A percentile compares a stretch with the other conserved stretches of the same genome.
Evolutionary conservation across 2,113 vertebrate species (phyloP).

Genomic region (Amphiprion ocellaris): DNA sequence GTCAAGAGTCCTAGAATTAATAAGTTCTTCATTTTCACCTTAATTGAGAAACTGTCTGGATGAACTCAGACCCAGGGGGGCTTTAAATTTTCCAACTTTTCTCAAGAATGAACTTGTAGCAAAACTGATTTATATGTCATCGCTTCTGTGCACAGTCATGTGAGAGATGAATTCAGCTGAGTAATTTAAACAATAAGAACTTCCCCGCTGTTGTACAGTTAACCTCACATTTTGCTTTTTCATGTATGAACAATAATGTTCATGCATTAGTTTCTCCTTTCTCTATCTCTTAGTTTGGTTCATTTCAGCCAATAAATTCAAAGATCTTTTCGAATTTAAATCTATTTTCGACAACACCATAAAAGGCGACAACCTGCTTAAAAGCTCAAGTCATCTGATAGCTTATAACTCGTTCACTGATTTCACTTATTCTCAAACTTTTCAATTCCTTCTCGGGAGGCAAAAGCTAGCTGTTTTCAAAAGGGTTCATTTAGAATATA

Average conservation of each 20-base stretch:
- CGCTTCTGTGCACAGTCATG: conserved; percentile 19
- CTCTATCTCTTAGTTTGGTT: not conserved
- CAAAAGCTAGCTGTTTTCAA: not conserved
- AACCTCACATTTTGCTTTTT: not conserved
- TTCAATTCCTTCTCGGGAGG: not conserved
- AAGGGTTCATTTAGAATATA: not conserved
- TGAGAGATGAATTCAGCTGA: not conserved
- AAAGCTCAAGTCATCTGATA: not conserved
- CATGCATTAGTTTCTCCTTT: not conserved
- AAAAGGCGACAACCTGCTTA: not conserved
- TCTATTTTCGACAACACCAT: not conserved
- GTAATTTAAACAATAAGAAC: no score
- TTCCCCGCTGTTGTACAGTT: not conserved
- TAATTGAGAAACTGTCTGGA: not conserved
- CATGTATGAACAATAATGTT: not conserved
- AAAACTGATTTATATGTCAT: conserved; percentile 6
- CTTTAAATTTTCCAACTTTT: not conserved
- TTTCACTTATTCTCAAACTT: not conserved
- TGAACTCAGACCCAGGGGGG: not conserved
- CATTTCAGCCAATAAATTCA: not conserved
- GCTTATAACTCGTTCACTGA: not conserved
- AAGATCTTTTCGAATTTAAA: not conserved
- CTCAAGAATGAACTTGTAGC: conserved; percentile 61
- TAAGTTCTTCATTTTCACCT: not conserved
- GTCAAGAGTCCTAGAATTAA: conserved; percentile 13